Percentiles rank a stretch among this genome's conserved stretches.
phyloP scores from a whole-genome alignment of 2,113 vertebrate species.

The Columba livia region DNA sequence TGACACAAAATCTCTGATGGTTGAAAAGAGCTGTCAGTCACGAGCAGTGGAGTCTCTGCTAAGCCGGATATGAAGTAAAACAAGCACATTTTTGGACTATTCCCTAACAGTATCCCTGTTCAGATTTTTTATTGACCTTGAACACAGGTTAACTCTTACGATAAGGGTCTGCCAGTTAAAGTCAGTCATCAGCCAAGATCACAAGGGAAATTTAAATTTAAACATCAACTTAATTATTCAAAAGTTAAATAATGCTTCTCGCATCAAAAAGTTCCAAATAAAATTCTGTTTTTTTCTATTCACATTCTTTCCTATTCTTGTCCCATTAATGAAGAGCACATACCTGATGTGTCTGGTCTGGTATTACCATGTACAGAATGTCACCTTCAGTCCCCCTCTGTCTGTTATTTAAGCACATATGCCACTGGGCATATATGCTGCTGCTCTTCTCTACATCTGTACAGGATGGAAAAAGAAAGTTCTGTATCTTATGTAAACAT shows the following conservation, averaged over 20 bases:
- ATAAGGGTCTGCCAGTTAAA: neutral
- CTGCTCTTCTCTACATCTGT: neutral
- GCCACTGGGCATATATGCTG: neutral
- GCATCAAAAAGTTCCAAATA: neutral
- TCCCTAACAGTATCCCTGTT: neutral
- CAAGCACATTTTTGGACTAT: neutral
- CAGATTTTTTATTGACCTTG: neutral
- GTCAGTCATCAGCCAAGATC: neutral
- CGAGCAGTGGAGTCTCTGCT: neutral
- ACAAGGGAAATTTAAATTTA: neutral
- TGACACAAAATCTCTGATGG: slow-evolving; percentile 30
- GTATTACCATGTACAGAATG: neutral
- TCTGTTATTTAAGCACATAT: neutral
- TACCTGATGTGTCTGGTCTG: neutral
- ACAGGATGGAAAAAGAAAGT: neutral
- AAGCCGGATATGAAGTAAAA: slow-evolving; percentile 16
- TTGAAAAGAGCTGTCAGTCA: slow-evolving; percentile 45
- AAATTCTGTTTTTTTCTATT: neutral
- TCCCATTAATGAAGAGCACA: neutral
- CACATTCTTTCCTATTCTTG: neutral
- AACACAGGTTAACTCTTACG: neutral
- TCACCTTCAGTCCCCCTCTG: neutral
- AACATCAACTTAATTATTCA: neutral
- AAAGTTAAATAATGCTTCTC: slow-evolving; percentile 12
- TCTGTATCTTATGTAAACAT: neutral